Evolutionary conservation across 2,888 invertebrate species (phyloP), one percentile per base, ranked within the genome.

Genomic region (Monoplex corrugatus): DNA sequence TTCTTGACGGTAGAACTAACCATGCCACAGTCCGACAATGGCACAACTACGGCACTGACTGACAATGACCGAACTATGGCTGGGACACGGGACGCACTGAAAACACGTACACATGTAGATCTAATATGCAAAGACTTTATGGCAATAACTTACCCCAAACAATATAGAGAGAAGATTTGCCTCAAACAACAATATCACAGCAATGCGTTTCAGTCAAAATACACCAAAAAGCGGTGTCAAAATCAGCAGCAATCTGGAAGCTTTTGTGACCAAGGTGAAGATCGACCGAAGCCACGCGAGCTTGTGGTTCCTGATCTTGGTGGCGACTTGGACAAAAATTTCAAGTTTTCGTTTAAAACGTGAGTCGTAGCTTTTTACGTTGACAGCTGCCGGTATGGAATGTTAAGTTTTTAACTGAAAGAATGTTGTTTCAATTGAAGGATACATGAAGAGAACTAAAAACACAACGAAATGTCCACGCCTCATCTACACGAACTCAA

Each of bases 391-490:
- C 88, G 63, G 6, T n/a, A 88, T n/a, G 63, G 63, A 88, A 68
- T 68, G 45, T 86, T 28, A 43, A 68, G 68, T 82, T 44, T 80
- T 43, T 80, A 83, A 82, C 86, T 82, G 57, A 68, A 89, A 90
- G 78, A n/a, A 57, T 78, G 82, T 82, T 28, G 78, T 32, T 57
- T 68, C 43, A 90, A 86, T 87, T 84, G 80, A 87, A 84, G 84
- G 80, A 90, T 82, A 90, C 83, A 87, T 84, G 57, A 90, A 90
- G 72, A 85, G 38, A 87, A 90, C 87, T 89, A 89, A 84, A 88
- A 90, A 89, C 85, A 89, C 89, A 90, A 90, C 89, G 68, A 90
- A 90, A 90, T 57, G 89, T 89, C 75, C 89, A 90, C 89, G 87
- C 86, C 88, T 78, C 89, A 82, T 87, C 88, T 88, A 90, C 90